Base-by-base conservation (phyloP, 2,797 vertebrate genomes). In the Sarcoramphus papa region DNA sequence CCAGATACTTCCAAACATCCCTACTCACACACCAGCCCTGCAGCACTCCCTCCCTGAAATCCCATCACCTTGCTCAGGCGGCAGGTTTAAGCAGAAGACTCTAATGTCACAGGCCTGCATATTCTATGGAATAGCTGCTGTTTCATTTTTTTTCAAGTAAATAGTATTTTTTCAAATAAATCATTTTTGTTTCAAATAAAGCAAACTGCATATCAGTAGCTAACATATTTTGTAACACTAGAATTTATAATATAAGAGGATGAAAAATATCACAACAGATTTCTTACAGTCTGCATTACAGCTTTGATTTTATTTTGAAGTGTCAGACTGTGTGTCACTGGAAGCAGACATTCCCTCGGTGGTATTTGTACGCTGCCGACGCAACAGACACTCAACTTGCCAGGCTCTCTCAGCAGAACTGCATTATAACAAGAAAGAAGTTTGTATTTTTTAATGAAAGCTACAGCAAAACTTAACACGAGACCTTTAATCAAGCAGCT, bases 241-340 rank as follows among this genome's bases (percentile, higher is more conserved):
- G 33, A 72, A 67, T 81, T 86, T 81, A 33, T n/a, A 81, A 65
- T 27, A 90, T 35, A 35, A 33, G 11, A 25, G 20, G 15, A 70
- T 8, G 2, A 64, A 79, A 90, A 85, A 95, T 85, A 20, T 25
- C 65, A 31, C 35, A 81, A 68, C 94, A 95, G 80, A 93, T 88
- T 92, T 86, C 59, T 81, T 69, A 31, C 83, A 93, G 72, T 85
- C 85, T 96, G 85, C 45, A 51, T 59, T 88, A 76, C 85, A 95
- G 90, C 80, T 95, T 82, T 84, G 41, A 76, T 82, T 95, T 95
- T 75, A 90, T 84, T 93, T 82, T 81, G 63, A 94, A 93, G 88
- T 82, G 93, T 94, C 95, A 95, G 94, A 93, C 88, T 94, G 56
- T 77, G 65, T 93, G 90, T 91, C 94, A 92, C 83, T 86, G 82